These are phyloP conservation scores for Glomeris maerens DNA, from an alignment of 1,140 invertebrate species.

Conservation along the genomic window DNA sequence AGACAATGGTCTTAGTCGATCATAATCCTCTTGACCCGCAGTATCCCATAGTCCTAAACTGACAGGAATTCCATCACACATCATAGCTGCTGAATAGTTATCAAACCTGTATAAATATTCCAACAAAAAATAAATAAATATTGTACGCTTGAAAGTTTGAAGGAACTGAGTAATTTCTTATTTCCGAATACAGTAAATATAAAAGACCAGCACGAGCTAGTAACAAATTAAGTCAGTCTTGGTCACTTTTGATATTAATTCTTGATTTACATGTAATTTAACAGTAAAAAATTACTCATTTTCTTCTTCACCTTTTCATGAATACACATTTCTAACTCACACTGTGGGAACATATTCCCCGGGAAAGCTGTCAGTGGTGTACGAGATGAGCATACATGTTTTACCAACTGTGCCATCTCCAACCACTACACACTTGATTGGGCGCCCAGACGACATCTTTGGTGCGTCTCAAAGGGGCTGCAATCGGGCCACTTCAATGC, in stretches of 20 bases:
- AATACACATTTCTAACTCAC: slow-evolving; percentile 55
- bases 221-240: too few species aligned
- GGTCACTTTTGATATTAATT: too few species aligned
- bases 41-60: slow-evolving; percentile 91
- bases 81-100: slow-evolving; percentile 95
- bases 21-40: slow-evolving; percentile 94
- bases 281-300: slow-evolving; percentile 1
- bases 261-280: not conserved
- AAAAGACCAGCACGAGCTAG: too few species aligned
- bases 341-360: slow-evolving; percentile 95
- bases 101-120: too few species aligned
- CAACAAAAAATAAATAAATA: too few species aligned
- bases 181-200: too few species aligned
- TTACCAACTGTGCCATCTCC: slow-evolving; percentile 91
- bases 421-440: slow-evolving; percentile 94
- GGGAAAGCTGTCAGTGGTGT: slow-evolving; percentile 96
- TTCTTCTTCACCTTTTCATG: not conserved
- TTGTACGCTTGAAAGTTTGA: too few species aligned
- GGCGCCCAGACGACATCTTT: slow-evolving; percentile 63
- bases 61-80: slow-evolving; percentile 92
- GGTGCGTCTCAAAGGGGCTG: too few species aligned
- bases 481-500: too few species aligned
- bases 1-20: slow-evolving; percentile 81
- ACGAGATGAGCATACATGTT: slow-evolving; percentile 97
- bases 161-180: too few species aligned